Conservation (phyloP, 2,797 vertebrate genomes). For the Euphonia xanthogaster region DNA sequence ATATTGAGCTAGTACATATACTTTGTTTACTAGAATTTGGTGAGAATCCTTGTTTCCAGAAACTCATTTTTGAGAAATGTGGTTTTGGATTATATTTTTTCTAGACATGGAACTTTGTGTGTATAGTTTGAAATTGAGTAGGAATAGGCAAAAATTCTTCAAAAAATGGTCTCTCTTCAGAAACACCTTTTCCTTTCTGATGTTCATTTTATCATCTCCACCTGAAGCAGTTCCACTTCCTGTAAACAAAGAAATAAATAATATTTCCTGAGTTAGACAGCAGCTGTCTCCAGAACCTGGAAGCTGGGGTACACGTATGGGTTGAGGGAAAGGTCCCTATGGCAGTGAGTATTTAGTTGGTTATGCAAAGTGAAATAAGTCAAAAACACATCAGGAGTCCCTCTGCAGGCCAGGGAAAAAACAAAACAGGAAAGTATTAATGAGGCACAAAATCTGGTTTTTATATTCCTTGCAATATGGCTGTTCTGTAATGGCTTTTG, state of each 20-base stretch:
- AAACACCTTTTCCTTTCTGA: neutral
- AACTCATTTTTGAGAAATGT: neutral
- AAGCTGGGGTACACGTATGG: neutral
- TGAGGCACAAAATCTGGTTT: neutral
- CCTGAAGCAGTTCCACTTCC: neutral
- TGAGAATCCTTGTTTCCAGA: neutral
- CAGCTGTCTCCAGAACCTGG: neutral
- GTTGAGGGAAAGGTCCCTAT: neutral
- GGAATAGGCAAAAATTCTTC: neutral
- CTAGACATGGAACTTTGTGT: neutral
- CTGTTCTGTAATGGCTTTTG: neutral
- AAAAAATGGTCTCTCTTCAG: neutral
- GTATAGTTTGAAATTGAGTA: neutral
- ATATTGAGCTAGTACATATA: neutral
- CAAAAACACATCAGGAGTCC: neutral
- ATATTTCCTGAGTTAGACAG: neutral
- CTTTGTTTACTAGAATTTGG: neutral
- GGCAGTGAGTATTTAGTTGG: neutral
- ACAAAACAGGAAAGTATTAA: slow-evolving; percentile 10
- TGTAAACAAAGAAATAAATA: neutral
- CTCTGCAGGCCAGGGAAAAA: neutral
- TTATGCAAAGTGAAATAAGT: neutral
- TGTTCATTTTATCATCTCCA: neutral
- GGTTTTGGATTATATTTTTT: neutral
- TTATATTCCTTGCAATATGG: neutral